Evolutionary conservation across 2,888 invertebrate species (phyloP).

Genomic region (Tetranychus truncatus): DNA sequence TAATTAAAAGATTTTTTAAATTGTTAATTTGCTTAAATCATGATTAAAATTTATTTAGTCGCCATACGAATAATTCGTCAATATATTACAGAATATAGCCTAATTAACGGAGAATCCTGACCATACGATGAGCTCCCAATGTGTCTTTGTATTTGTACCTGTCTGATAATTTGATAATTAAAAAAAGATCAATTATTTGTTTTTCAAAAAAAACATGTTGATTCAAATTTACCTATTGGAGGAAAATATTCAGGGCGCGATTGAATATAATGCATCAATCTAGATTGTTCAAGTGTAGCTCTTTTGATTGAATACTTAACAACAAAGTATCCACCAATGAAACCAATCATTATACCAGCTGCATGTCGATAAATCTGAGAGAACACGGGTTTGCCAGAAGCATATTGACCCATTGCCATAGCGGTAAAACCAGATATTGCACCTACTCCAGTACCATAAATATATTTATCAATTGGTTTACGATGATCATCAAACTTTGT

Average conservation of each 20-base stretch:
- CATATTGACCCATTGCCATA: not conserved
- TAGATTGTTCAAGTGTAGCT: not conserved
- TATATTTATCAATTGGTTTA: not conserved
- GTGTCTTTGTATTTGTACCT: not conserved
- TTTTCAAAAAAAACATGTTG: not conserved
- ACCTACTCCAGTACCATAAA: not conserved
- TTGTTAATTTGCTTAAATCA: too few species aligned
- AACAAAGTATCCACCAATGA: not conserved
- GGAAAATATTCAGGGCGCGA: not conserved
- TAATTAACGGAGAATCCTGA: not conserved
- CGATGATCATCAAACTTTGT: slow-evolving; percentile 8
- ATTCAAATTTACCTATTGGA: not conserved
- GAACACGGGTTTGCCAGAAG: not conserved
- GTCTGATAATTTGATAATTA: not conserved
- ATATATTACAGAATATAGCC: too few species aligned
- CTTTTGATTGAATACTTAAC: not conserved
- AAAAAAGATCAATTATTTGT: not conserved
- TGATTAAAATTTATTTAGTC: too few species aligned
- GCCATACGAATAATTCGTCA: too few species aligned
- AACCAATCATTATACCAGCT: not conserved
- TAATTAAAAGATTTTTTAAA: too few species aligned
- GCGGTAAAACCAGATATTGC: not conserved
- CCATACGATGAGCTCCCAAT: not conserved
- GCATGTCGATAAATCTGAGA: not conserved
- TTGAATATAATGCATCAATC: not conserved